Base-by-base conservation (phyloP, 2,113 vertebrate species). In the Argyrosomus japonicus region DNA sequence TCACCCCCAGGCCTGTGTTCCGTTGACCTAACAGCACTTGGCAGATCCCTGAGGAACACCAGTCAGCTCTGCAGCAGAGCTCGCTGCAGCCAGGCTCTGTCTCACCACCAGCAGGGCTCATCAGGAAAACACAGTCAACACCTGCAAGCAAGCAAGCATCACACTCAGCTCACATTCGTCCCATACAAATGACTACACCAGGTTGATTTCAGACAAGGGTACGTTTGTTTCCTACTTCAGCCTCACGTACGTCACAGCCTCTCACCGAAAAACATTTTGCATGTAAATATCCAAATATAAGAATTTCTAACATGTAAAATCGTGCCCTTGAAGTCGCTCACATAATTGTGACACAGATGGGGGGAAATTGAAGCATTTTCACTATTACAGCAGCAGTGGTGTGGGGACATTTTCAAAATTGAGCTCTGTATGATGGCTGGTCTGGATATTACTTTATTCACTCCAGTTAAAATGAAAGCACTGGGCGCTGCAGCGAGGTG, bases 11-110 rank as follows among this genome's bases (percentile, higher is more conserved):
- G 43, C 58, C 17, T 12, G 50, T 68, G 54, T 81, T 78, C 67
- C 1, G 21, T 83, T 75, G 77, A 53, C 56, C 63, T 79, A 69
- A 74, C 53, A 65, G 51, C 77, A 78, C 75, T 62, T 81, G 81
- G 73, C 79, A 82, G 62, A 77, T 91, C 79, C 84, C 84, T 14
- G 45, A 73, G 71, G 87, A 79, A 81, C 57, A 63, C 23, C 79
- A 61, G 81, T 77, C 79, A 68, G 77, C 78, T 77, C 75, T 51
- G 75, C 63, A 32, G 84, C 77, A 57, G 43, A 43, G 36, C 56
- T 40, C 15, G 5, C 68, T 60, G 64, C 54, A 25, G 68, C n/a
- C 23, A 7, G 6, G 68, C 68, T 32, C 36, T 10, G 47, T 65
- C 81, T 83, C 62, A 50, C 21, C 77, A 77, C 57, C 72, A 58